Evolutionary conservation across 92 coral and sea anemone species (phyloP).

Genomic region (Phenganax stokvisi): DNA sequence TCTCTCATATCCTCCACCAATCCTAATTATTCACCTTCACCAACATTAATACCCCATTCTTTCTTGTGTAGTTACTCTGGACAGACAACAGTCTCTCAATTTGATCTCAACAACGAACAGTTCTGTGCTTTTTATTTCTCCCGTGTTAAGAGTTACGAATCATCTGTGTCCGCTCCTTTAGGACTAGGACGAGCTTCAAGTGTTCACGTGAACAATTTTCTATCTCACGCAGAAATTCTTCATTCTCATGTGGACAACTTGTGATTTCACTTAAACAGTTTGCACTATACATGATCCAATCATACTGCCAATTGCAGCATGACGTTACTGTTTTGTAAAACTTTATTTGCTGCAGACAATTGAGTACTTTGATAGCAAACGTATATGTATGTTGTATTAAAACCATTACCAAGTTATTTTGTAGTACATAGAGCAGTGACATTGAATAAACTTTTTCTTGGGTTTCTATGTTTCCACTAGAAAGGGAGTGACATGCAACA

Average conservation of each 20-base stretch:
- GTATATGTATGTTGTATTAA: background rate
- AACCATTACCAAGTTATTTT: background rate
- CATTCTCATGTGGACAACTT: background rate
- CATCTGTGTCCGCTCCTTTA: conserved; percentile 59
- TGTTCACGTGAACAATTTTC: background rate
- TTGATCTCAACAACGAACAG: conserved; percentile 71
- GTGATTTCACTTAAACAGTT: background rate
- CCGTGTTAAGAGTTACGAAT: conserved; percentile 67
- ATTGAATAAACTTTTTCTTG: too few species aligned
- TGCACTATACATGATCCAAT: background rate
- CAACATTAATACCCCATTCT: background rate
- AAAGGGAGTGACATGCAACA: too few species aligned
- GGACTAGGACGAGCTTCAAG: conserved; percentile 34
- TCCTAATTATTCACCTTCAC: conserved; percentile 3
- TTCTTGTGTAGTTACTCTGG: conserved; percentile 61
- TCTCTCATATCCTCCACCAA: background rate
- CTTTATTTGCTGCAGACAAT: background rate
- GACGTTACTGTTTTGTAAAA: too few species aligned
- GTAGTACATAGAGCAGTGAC: background rate
- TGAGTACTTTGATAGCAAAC: background rate
- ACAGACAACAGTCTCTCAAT: conserved; percentile 72
- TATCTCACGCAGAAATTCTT: background rate
- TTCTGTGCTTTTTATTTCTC: conserved; percentile 79
- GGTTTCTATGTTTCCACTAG: too few species aligned
- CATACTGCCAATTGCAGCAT: too few species aligned